Base-by-base conservation (phyloP, 2,797 vertebrate genomes). In the Propithecus perrieri region DNA sequence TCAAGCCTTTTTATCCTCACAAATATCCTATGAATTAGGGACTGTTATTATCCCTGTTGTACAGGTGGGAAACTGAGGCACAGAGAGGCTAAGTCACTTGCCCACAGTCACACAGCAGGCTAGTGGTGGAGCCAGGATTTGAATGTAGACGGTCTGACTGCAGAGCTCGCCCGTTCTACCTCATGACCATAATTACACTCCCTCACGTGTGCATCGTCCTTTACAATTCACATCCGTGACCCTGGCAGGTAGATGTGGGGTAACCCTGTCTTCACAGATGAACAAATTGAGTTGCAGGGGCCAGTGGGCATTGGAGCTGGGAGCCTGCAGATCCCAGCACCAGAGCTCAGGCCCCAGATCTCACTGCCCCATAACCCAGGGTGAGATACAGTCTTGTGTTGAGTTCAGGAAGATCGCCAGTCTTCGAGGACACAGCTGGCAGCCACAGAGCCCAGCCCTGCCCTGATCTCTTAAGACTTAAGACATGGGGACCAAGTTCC, bases 391-490 rank as follows among this genome's bases (percentile, higher is more conserved):
- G 26, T 46, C 81, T 53, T 65, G 18, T 15, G 71, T 55, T 6
- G 4, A 76, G 33, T 88, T 55, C 48, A 78, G 80, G 74, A 91
- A 41, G 28, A 26, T 26, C 33, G 33, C 61, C 61, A 30, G 15
- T 22, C 10, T 5, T 11, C 10, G 13, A 79, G 79, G 67, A 96
- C 94, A 65, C 46, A 92, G 85, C 53, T 57, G 43, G 61, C 78
- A 92, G 53, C 93, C 11, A 4, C 15, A 9, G 69, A 81, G 20
- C 87, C 85, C 93, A 85, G 84, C 92, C 69, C 88, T 43, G 20
- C 80, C 93, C 88, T 75, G 22, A 59, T 35, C 15, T 87, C 91
- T 93, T 87, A 75, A 92, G 75, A 83, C 12, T 43, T 26, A 80
- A 96, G 87, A 92, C 46, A 87, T 96, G 33, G 83, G 38, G 35